phyloP scores from a whole-genome alignment of 1,140 invertebrate species.

The Aphelinus atriplicis region DNA sequence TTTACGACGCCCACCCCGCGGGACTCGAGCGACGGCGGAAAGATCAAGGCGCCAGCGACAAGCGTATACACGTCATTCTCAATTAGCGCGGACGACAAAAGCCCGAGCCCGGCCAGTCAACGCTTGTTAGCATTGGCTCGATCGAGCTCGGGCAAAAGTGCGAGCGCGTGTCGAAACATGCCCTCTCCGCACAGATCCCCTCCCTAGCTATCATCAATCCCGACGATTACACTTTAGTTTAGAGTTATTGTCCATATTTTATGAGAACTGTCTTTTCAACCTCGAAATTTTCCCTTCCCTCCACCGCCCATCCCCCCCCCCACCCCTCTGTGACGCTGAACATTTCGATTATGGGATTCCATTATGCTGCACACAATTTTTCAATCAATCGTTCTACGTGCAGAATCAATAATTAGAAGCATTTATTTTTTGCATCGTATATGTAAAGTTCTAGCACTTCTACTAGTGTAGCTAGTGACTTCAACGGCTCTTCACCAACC shows the following conservation, averaged over 20 bases:
- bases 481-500: background rate
- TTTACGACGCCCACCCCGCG: conserved; percentile 43
- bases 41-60: conserved; percentile 49
- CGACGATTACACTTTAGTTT: too few relatives aligned
- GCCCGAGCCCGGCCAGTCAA: conserved; percentile 35
- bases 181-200: too few relatives aligned
- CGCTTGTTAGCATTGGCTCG: conserved; percentile 36
- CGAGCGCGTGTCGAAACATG: conserved; percentile 18
- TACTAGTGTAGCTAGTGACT: background rate
- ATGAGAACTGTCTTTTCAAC: too few relatives aligned
- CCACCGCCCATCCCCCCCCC: too few relatives aligned
- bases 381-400: too few relatives aligned
- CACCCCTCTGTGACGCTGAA: too few relatives aligned
- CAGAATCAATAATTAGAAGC: background rate
- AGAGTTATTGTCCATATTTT: too few relatives aligned
- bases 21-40: conserved; percentile 28
- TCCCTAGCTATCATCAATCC: too few relatives aligned
- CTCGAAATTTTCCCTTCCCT: too few relatives aligned
- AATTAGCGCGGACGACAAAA: conserved; percentile 55
- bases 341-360: too few relatives aligned
- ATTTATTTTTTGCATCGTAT: background rate
- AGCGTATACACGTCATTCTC: conserved; percentile 56
- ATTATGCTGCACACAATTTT: too few relatives aligned
- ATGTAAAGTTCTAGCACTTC: background rate
- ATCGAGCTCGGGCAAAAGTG: conserved; percentile 11